phyloP scores from a whole-genome alignment of 2,113 vertebrate species.

The human region GRCh38 chr3:175746001-175746500 shows the following conservation, averaged over 20 bases:
- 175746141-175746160: conserved; percentile 50
- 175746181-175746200: conserved; percentile 60
- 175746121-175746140: conserved; percentile 45
- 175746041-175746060: not conserved
- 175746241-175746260: not conserved
- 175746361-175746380: not conserved
- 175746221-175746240: not conserved
- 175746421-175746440: not conserved
- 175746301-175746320: not conserved
- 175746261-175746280: not conserved
- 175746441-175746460: not conserved
- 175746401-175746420: conserved; percentile 7
- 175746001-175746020: conserved; percentile 3
- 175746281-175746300: conserved; percentile 68
- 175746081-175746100: conserved; percentile 49
- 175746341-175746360: not conserved
- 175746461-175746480: conserved; percentile 43
- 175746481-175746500: not conserved
- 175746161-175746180: conserved; percentile 32
- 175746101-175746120: conserved; percentile 14
- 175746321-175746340: not conserved
- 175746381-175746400: conserved; percentile 42
- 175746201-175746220: conserved; percentile 40
- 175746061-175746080: conserved; percentile 1
- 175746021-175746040: conserved; percentile 30